Percentiles rank a stretch among this genome's conserved stretches.
These are phyloP conservation scores for Caenorhabditis sp. DNA, from an alignment of 2,888 invertebrate species.

Conservation along the genomic window DNA sequence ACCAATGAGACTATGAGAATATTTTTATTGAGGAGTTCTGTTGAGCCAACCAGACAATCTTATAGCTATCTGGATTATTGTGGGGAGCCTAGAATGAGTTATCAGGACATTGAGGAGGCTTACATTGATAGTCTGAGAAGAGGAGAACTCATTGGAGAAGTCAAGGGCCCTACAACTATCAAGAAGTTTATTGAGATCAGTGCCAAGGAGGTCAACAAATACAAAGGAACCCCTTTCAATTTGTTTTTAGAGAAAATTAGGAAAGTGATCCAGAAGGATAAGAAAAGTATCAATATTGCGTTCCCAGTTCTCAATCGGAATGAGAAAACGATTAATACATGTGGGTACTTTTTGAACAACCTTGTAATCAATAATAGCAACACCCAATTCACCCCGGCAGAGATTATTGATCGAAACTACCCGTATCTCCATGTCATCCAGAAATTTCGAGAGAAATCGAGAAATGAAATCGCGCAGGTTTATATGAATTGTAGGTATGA, in stretches of 20 bases:
- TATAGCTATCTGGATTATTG: conserved; percentile 24
- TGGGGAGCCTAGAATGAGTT: background rate
- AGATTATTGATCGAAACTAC: conserved; percentile 11
- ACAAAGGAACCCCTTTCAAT: conserved; percentile 24
- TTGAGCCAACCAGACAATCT: background rate
- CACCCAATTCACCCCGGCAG: background rate
- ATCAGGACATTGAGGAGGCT: background rate
- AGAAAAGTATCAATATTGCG: conserved; percentile 38
- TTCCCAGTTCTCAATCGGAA: conserved; percentile 49
- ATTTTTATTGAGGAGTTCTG: background rate
- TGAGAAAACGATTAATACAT: conserved; percentile 25
- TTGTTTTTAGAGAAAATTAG: conserved; percentile 14
- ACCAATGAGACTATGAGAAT: conserved; percentile 24
- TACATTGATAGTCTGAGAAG: conserved; percentile 14
- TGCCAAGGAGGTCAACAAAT: background rate
- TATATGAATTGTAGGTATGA: conserved; percentile 64
- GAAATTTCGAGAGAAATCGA: conserved; percentile 7
- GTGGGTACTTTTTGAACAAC: conserved; percentile 63
- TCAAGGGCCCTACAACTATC: background rate
- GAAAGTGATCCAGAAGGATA: background rate
- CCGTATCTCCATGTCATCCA: conserved; percentile 18
- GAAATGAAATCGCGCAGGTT: conserved; percentile 40
- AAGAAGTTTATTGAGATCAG: background rate
- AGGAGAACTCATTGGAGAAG: background rate
- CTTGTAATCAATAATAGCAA: conserved; percentile 37